phyloP scores from a whole-genome alignment of 2,888 invertebrate genomes.

The Frankliniella intonsa region DNA sequence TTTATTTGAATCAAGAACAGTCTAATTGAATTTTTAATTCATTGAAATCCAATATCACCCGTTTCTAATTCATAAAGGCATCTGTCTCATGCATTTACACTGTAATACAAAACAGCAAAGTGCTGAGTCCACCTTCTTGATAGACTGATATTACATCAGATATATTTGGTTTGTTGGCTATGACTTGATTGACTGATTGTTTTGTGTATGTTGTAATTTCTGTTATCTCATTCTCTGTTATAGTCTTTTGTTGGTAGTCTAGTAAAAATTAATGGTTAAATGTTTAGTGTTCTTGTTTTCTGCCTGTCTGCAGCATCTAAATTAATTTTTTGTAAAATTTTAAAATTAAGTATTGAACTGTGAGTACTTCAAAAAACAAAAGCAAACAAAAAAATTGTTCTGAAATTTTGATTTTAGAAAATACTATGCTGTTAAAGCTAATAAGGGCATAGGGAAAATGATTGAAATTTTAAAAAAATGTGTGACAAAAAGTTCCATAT shows the following conservation, averaged over 20 bases:
- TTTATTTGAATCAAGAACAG: neutral
- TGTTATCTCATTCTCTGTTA: neutral
- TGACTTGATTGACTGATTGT: neutral
- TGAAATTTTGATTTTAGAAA: neutral
- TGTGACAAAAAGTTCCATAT: too few species aligned
- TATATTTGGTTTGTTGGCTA: neutral
- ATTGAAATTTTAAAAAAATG: too few species aligned
- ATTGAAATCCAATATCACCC: neutral
- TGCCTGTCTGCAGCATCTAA: neutral
- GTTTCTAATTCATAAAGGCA: neutral
- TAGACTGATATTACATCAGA: neutral
- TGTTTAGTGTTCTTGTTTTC: neutral
- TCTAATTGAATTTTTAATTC: neutral
- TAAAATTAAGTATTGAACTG: neutral
- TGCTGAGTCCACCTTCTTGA: neutral
- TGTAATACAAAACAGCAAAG: neutral
- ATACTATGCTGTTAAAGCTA: neutral
- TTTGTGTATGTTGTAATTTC: neutral
- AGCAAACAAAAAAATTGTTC: neutral
- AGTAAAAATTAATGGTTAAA: neutral
- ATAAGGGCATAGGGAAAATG: neutral
- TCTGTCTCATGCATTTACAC: neutral
- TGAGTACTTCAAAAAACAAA: neutral
- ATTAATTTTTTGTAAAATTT: neutral
- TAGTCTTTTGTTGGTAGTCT: neutral